Base-by-base conservation (phyloP, 2,888 invertebrate genomes). In the Plebejus argus region DNA sequence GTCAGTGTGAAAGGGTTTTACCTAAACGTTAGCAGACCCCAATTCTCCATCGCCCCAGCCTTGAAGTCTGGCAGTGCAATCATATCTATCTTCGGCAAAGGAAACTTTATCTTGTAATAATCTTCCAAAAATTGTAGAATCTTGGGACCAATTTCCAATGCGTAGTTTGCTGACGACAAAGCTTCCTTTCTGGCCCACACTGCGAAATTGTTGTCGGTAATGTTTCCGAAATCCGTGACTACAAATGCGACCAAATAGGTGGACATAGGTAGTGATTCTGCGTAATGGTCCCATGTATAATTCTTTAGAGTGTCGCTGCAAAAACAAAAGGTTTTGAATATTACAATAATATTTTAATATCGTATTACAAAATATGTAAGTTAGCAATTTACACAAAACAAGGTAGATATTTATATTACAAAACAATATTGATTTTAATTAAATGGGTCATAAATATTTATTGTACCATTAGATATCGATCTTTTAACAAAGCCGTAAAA, bases 51-150 rank as follows among this genome's bases (percentile, higher is more conserved):
- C 0, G 98, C 98, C 0, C 97, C 98, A 3, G 97, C 97, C 77
- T 96, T 95, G 86, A 98, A 98, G 88, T 98, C 98, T 0, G 98
- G 98, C 78, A 99, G 91, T 0, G 98, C 98, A n/a, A 98, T 96
- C 97, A 98, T 97, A 86, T 99, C 98, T 80, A 97, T 96, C 90
- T 98, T 98, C 0, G 96, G 96, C 76, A 98, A 85, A 0, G 97
- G 97, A 85, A 97, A 98, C 33, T 95, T 91, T 58, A 97, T 96
- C 81, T 96, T 95, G 85, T 98, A 98, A 82, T 96, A 97, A 0
- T 95, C 92, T 83, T 97, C 97, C 76, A 97, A 95, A 82, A 96
- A 96, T 61, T 94, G 93, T 0, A 99, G 88, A 12, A 97, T 96
- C 83, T 95, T 95, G 0, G 96, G 96, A 0, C 98, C 98, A 7